Evolutionary conservation across 2,113 vertebrate genomes (phyloP).

Genomic region (Clinocottus analis): DNA sequence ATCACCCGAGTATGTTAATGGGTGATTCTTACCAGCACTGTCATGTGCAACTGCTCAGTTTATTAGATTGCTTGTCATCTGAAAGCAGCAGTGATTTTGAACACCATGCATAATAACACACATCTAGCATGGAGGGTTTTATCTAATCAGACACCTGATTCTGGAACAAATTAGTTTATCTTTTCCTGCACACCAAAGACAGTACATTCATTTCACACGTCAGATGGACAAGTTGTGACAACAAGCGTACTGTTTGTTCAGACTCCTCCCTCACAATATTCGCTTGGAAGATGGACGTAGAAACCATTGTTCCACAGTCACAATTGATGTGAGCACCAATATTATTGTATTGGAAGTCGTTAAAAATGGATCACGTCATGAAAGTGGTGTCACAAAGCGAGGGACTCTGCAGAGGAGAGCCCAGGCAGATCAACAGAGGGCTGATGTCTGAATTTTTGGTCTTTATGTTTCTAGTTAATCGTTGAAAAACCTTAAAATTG

Average conservation of each 20-base stretch:
- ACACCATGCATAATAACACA: not conserved
- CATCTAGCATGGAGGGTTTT: not conserved
- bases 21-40: not conserved
- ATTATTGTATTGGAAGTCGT: no score
- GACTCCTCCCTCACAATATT: not conserved
- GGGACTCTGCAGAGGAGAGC: no score
- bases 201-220: no score
- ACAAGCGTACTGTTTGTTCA: not conserved
- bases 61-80: not conserved
- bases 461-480: no score
- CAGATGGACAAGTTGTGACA: not conserved
- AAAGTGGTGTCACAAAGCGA: no score
- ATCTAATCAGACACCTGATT: not conserved
- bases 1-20: not conserved
- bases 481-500: no score
- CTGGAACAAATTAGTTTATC: not conserved
- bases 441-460: no score
- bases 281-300: no score
- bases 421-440: no score
- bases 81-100: slow-evolving; percentile 9
- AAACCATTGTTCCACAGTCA: no score
- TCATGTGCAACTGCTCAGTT: not conserved
- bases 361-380: no score
- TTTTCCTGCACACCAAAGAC: not conserved
- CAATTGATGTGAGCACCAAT: no score